Evolutionary conservation across 2,888 invertebrate species (phyloP).

Genomic region (Scotopteryx bipunctaria): DNA sequence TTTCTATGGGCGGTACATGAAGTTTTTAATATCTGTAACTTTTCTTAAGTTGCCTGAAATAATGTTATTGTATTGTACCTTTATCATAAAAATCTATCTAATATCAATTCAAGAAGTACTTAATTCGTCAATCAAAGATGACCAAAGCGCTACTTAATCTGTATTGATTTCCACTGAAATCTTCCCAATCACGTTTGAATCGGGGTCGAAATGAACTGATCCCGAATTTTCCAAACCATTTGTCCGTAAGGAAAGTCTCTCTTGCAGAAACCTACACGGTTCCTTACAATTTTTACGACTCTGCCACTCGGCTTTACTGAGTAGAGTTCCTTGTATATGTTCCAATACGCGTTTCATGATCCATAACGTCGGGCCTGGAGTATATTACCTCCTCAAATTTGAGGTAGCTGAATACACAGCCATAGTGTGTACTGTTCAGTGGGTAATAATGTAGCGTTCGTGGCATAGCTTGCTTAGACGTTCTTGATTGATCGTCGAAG

Average conservation of each 20-base stretch:
- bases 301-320: slow-evolving; percentile 42
- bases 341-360: slow-evolving; percentile 59
- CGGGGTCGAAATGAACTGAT: not conserved
- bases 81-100: no score
- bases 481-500: no score
- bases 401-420: slow-evolving; percentile 25
- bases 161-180: slow-evolving; percentile 1
- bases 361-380: slow-evolving; percentile 46
- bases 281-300: slow-evolving; percentile 50
- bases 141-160: no score
- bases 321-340: slow-evolving; percentile 63
- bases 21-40: no score
- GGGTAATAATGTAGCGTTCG: not conserved
- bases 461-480: no score
- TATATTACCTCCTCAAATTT: slow-evolving; percentile 31
- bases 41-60: no score
- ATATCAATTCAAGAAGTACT: no score
- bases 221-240: slow-evolving; percentile 18
- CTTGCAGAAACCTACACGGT: slow-evolving; percentile 33
- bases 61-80: no score
- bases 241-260: slow-evolving; percentile 15
- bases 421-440: not conserved
- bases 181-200: slow-evolving; percentile 6
- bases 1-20: no score
- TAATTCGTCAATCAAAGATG: no score